Conservation (phyloP, 2,888 invertebrate species). For the Elmis aenea region DNA sequence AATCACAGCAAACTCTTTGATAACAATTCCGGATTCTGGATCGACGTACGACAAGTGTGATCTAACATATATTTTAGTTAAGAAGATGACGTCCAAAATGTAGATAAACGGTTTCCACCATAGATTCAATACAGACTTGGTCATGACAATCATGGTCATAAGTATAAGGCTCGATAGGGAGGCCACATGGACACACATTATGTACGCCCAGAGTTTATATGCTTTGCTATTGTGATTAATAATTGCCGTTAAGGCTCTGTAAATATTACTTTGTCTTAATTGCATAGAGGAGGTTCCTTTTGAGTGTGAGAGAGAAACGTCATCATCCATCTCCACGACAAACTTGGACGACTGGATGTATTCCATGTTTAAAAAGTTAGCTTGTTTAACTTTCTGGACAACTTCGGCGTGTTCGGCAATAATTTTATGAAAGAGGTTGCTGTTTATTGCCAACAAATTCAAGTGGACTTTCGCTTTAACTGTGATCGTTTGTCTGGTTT, state of each 20-base stretch:
- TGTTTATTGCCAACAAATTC: slow-evolving; percentile 15
- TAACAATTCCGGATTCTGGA: slow-evolving; percentile 19
- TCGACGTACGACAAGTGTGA: slow-evolving; percentile 26
- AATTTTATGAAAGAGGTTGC: slow-evolving; percentile 9
- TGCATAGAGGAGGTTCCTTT: background rate
- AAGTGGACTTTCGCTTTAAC: slow-evolving; percentile 19
- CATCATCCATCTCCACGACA: background rate
- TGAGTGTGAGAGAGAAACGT: background rate
- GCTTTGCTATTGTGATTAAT: slow-evolving; percentile 1
- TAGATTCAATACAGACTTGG: background rate
- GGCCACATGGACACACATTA: slow-evolving; percentile 19
- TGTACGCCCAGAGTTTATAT: slow-evolving; percentile 17
- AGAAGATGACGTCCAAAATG: slow-evolving; percentile 19
- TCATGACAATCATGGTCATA: slow-evolving; percentile 10
- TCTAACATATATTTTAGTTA: slow-evolving; percentile 19
- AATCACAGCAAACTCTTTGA: slow-evolving; percentile 20
- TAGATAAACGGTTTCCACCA: slow-evolving; percentile 2
- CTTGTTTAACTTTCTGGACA: slow-evolving; percentile 1
- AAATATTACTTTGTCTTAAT: background rate
- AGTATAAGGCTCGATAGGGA: slow-evolving; percentile 10
- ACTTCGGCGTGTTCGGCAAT: slow-evolving; percentile 1
- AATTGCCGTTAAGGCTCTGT: background rate
- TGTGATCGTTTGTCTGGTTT: slow-evolving; percentile 22
- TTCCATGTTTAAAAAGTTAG: slow-evolving; percentile 4
- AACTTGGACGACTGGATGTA: slow-evolving; percentile 3